These are phyloP conservation scores for Heterochromis multidens DNA, from an alignment of 2,113 vertebrate species.

Conservation along the genomic window DNA sequence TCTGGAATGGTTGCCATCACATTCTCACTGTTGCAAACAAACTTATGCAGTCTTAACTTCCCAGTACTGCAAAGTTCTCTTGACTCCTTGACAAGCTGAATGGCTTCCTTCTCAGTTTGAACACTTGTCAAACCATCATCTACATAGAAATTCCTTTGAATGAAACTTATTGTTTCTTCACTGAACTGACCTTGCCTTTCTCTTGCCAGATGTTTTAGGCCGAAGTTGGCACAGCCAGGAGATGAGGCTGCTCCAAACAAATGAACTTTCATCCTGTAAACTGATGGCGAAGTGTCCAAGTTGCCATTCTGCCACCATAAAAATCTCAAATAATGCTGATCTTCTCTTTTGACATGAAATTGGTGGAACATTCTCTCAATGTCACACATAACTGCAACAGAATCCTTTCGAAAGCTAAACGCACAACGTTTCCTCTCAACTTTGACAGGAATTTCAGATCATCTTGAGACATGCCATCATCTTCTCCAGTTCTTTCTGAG, in stretches of 20 bases:
- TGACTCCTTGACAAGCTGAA: not conserved
- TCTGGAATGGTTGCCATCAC: not conserved
- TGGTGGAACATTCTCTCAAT: not conserved
- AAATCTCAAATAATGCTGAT: not conserved
- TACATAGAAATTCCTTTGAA: not conserved
- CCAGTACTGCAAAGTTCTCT: not conserved
- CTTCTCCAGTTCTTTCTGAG: no score
- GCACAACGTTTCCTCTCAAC: not conserved
- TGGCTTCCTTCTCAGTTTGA: not conserved
- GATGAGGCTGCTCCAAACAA: not conserved
- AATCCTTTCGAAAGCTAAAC: not conserved
- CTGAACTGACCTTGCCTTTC: not conserved
- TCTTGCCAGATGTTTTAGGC: not conserved
- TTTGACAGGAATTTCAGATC: not conserved
- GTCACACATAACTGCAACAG: not conserved
- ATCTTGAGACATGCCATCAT: not conserved
- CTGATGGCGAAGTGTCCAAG: not conserved
- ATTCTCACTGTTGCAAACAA: not conserved
- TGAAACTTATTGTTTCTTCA: not conserved
- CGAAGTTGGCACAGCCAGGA: not conserved
- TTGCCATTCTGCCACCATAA: not conserved
- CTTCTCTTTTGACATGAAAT: not conserved
- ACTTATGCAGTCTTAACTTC: conserved; percentile 4
- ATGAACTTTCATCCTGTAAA: not conserved
- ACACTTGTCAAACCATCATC: not conserved